Evolutionary conservation across 1,140 invertebrate genomes (phyloP).

Genomic region (Anastrepha ludens): DNA sequence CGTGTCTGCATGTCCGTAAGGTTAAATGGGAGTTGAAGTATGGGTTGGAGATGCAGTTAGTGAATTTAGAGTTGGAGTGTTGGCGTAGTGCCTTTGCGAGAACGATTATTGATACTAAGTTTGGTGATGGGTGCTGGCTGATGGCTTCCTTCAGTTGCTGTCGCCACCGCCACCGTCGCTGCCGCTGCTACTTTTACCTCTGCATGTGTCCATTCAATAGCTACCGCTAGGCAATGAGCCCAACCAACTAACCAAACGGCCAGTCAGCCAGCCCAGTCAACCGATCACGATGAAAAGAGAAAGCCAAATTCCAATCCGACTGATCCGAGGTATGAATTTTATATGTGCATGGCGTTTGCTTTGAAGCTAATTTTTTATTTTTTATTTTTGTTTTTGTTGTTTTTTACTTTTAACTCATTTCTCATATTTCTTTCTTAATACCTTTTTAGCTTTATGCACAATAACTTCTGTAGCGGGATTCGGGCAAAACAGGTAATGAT

Average conservation of each 20-base stretch:
- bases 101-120: slow-evolving; percentile 28
- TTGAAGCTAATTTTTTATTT: background rate
- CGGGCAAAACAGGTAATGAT: slow-evolving; percentile 17
- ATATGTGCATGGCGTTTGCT: slow-evolving; percentile 11
- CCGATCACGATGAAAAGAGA: slow-evolving; percentile 53
- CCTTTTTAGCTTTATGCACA: background rate
- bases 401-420: background rate
- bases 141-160: background rate
- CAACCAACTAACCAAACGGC: background rate
- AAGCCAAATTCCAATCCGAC: slow-evolving; percentile 54
- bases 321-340: slow-evolving; percentile 45
- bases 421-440: slow-evolving; percentile 32
- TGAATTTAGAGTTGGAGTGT: background rate
- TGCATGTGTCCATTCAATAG: background rate
- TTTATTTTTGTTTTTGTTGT: background rate
- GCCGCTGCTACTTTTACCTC: background rate
- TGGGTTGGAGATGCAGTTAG: slow-evolving; percentile 1
- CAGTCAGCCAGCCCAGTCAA: background rate
- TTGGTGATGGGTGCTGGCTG: background rate
- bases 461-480: background rate
- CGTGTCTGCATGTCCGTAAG: slow-evolving; percentile 21
- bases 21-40: slow-evolving; percentile 44
- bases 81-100: slow-evolving; percentile 8
- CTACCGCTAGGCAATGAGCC: slow-evolving; percentile 1
- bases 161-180: background rate